Base-by-base conservation (phyloP, 1,140 invertebrate genomes). In the Macrosteles quadrilineatus region DNA sequence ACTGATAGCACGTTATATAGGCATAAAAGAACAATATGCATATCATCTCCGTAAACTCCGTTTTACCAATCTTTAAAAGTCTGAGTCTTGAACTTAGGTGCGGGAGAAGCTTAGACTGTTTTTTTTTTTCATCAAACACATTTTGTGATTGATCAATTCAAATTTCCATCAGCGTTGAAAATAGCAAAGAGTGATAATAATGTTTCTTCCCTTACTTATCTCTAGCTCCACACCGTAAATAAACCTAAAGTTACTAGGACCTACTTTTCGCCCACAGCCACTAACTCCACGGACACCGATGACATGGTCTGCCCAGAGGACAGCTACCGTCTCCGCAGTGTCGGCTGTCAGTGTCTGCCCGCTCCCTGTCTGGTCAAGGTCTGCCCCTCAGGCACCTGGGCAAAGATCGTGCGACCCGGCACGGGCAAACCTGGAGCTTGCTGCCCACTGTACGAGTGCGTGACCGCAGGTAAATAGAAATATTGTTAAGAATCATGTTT, bases 381-480 rank as follows among this genome's bases (percentile, higher is more conserved):
- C 27, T 78, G 78, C 71, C 69, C 68, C 19, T 45, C 59, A 2
- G 73, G 71, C 2, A 68, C 73, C 29, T 68, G 68, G 64, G 73
- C 73, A 3, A 66, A 64, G 21, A 62, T 72, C n/a, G 57, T 75
- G 1, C 47, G 67, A 3, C 69, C 62, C 21, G 76, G 75, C 23
- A 77, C 73, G 14, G 75, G 74, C 14, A 72, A 76, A 50, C 79
- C 79, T 25, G 79, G 78, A 1, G 55, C 74, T 3, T 80, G 79
- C 69, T 80, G 79, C 71, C 74, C 77, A 23, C 55, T 76, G 6
- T 76, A 73, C 69, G 69, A 78, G 67, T 80, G 79, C 57, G 62
- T 66, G 11, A 31, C 47, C 11, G 65, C 53, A 12, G 45, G 71
- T 72, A 14, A 31, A 2, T n/a, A n/a, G n/a, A n/a, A n/a, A n/a